Evolutionary conservation across 30 jellyfish, hydroid and myxozoan species (phyloP), one percentile per base, ranked within the genome.

Genomic region (Turritopsis rubra): DNA sequence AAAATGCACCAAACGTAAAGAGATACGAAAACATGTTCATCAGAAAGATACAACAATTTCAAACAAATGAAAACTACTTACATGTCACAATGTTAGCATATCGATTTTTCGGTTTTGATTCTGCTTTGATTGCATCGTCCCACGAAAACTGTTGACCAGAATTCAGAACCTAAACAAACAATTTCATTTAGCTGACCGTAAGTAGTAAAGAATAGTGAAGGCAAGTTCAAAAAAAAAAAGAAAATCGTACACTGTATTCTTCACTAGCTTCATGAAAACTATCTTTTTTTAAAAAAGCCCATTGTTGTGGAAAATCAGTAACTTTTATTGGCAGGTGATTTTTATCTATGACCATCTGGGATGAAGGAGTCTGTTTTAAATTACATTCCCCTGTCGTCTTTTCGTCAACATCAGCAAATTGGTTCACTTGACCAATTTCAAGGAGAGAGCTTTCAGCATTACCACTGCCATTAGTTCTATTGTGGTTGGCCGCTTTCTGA

Each of bases 71-170:
- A 41, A 29, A 21, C 21, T 52, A 73, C 97, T 52, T 80, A 91
- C 97, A 91, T 72, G 97, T 95, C 1, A 89, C 95, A 80, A 91
- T 91, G 86, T 91, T 91, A 66, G 97, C 97, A 80, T 81, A 91
- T 21, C 97, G 96, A 81, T 91, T 91, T 83, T 87, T 91, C 66
- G 88, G 80, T 80, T 87, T 91, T 81, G 83, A 81, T 5, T 52
- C 90, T 1, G 96, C 79, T 29, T 52, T 87, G 83, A 81, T 75
- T 22, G 96, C 97, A 4, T 24, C 78, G 17, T 81, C 88, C 97
- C 97, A 91, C 3, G 89, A 7, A 79, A 79, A 87, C 18, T 52
- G 91, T 74, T 91, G 97, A 16, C 97, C 97, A 29, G 80, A 75
- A 16, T 30, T 54, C 65, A 91, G 78, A 18, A 71, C 90, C 97